Conservation (phyloP, 2,888 invertebrate genomes). For the Morpho achilles region DNA sequence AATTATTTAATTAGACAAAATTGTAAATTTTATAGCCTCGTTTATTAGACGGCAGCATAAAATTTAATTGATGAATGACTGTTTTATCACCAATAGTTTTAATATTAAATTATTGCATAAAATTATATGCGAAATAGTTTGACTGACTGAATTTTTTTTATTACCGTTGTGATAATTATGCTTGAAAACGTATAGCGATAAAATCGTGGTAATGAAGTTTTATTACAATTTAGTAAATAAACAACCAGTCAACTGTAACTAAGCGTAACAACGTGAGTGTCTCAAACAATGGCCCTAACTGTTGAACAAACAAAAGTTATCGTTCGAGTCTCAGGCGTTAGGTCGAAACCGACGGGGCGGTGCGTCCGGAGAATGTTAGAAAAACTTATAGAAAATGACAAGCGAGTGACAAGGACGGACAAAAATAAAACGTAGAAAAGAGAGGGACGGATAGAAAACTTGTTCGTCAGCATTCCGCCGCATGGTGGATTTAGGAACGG, state of each 20-base stretch:
- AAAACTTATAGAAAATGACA: slow-evolving; percentile 80
- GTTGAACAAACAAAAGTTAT: slow-evolving; percentile 72
- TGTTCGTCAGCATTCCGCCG: slow-evolving; percentile 76
- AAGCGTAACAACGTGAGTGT: slow-evolving; percentile 69
- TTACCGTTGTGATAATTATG: background rate
- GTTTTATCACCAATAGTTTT: slow-evolving; percentile 18
- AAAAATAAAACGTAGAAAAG: slow-evolving; percentile 56
- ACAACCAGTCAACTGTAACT: slow-evolving; percentile 50
- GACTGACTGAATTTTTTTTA: background rate
- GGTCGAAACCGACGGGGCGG: slow-evolving; percentile 68
- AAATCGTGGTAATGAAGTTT: slow-evolving; percentile 51
- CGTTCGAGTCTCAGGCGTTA: slow-evolving; percentile 60
- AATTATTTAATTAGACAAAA: slow-evolving; percentile 17
- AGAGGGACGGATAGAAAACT: slow-evolving; percentile 72
- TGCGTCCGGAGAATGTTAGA: slow-evolving; percentile 71
- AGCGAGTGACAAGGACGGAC: slow-evolving; percentile 68
- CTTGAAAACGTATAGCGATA: slow-evolving; percentile 39
- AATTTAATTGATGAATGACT: slow-evolving; percentile 20
- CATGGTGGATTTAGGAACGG: slow-evolving; percentile 78
- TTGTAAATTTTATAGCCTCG: slow-evolving; percentile 15
- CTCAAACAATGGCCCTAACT: slow-evolving; percentile 72
- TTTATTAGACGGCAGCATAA: slow-evolving; percentile 19
- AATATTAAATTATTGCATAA: slow-evolving; percentile 11
- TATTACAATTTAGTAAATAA: slow-evolving; percentile 60
- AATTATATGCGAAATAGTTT: slow-evolving; percentile 8